phyloP scores from a whole-genome alignment of 2,113 vertebrate species.

The Microtus richardsoni region DNA sequence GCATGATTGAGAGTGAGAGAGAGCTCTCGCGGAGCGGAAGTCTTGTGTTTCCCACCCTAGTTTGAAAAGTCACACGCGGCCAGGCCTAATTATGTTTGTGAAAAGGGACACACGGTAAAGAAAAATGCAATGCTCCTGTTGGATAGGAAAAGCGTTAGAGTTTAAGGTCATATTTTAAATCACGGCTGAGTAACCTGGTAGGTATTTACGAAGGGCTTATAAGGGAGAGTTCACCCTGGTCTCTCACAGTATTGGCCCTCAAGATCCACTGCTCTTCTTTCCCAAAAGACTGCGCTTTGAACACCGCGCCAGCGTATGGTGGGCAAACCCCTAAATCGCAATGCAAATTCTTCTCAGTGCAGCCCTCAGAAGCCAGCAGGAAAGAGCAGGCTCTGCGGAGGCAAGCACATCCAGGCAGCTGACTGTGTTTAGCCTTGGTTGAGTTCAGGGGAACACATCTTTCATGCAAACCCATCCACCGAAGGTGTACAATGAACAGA shows the following conservation, averaged over 20 bases:
- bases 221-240: background rate
- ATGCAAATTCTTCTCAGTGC: background rate
- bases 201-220: background rate
- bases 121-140: background rate
- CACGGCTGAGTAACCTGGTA: background rate
- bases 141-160: background rate
- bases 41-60: background rate
- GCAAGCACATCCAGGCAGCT: background rate
- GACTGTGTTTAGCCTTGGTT: background rate
- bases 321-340: background rate
- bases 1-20: background rate
- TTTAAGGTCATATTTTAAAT: conserved; percentile 17
- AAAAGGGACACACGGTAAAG: background rate
- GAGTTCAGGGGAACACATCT: conserved; percentile 2
- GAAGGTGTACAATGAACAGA: background rate
- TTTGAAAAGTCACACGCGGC: background rate
- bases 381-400: background rate
- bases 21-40: background rate
- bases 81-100: background rate
- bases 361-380: background rate
- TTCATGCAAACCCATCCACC: background rate
- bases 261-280: background rate
- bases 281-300: background rate
- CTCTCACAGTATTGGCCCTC: background rate
- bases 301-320: background rate